Percentiles rank a stretch among this genome's conserved stretches.
phyloP scores from a whole-genome alignment of 2,797 vertebrate species.

The Hirundo rustica region DNA sequence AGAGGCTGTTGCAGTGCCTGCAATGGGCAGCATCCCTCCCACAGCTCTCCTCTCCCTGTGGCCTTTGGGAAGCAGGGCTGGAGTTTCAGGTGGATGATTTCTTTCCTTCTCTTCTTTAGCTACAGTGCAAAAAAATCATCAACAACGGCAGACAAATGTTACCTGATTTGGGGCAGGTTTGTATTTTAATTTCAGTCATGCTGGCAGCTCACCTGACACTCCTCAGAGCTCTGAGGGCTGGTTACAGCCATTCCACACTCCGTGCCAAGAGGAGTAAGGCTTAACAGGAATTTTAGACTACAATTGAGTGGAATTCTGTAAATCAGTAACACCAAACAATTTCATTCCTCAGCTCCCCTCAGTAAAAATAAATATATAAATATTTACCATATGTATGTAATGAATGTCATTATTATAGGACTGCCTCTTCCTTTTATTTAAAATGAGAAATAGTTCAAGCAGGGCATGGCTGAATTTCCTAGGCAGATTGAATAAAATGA shows the following conservation, averaged over 20 bases:
- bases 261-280: fast-evolving
- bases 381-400: neutral
- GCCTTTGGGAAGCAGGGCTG: neutral
- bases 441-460: neutral
- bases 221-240: neutral
- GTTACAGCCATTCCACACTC: no score
- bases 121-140: neutral
- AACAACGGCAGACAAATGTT: neutral
- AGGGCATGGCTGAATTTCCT: neutral
- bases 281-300: neutral
- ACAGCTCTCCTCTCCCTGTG: neutral
- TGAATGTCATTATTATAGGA: neutral
- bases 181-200: neutral
- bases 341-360: neutral
- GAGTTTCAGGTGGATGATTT: neutral
- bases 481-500: neutral
- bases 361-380: neutral
- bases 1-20: neutral
- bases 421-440: neutral
- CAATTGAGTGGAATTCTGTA: neutral
- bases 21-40: neutral
- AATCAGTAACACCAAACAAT: neutral
- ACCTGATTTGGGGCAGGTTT: neutral
- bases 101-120: neutral
- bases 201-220: neutral